Conservation (phyloP, 2,888 invertebrate species). For the Microctonus hyperodae region DNA sequence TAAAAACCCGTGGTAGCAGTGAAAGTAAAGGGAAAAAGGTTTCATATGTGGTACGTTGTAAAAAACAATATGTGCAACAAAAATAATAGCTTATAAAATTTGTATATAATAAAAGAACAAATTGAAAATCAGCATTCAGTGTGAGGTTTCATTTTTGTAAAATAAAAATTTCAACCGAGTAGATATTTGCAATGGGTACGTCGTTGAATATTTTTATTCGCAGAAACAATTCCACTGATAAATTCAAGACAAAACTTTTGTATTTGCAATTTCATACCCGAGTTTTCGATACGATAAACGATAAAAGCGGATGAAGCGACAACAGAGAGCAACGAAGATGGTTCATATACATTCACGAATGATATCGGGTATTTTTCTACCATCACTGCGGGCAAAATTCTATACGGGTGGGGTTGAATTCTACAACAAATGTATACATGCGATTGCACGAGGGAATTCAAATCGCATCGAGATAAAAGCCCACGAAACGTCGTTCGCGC, state of each 20-base stretch:
- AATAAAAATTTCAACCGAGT: not conserved
- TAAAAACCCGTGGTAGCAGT: not conserved
- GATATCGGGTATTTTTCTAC: conserved; percentile 17
- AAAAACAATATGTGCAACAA: not conserved
- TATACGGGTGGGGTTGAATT: conserved; percentile 5
- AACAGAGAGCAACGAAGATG: conserved; percentile 1
- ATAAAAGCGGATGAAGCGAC: conserved; percentile 14
- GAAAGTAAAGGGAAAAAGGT: not conserved
- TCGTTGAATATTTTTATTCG: conserved; percentile 22
- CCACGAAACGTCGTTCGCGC: conserved; percentile 41
- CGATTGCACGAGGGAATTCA: conserved; percentile 40
- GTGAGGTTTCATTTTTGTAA: not conserved
- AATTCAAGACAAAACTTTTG: conserved; percentile 27
- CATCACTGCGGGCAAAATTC: conserved; percentile 8
- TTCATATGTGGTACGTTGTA: not conserved
- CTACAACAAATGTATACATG: conserved; percentile 18
- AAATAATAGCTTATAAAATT: conserved; percentile 2
- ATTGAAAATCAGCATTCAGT: not conserved
- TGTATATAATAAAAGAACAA: not conserved
- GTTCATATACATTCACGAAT: conserved; percentile 18
- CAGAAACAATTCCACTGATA: conserved; percentile 22
- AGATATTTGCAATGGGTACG: conserved; percentile 1
- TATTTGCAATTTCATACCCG: conserved; percentile 17
- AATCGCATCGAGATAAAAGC: conserved; percentile 47
- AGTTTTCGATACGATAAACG: conserved; percentile 15